Conservation (phyloP, 2,888 invertebrate species). For the Leucozona laternaria region DNA sequence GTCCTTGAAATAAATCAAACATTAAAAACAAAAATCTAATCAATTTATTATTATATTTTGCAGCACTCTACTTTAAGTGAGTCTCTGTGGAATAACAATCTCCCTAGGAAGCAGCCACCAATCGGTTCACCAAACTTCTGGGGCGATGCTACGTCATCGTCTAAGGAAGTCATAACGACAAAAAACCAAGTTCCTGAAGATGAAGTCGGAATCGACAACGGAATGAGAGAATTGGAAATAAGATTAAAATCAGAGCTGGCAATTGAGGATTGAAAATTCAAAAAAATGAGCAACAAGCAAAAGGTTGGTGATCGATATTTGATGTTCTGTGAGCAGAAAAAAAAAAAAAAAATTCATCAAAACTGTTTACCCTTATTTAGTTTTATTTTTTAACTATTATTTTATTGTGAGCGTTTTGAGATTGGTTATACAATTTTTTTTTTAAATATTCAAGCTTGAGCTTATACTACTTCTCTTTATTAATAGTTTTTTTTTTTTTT, state of each 20-base stretch:
- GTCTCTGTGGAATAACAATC: conserved; percentile 78
- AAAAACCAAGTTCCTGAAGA: conserved; percentile 77
- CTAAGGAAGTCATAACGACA: conserved; percentile 75
- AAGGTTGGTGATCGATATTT: conserved; percentile 73
- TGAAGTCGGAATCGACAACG: conserved; percentile 86
- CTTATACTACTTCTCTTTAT: conserved; percentile 70
- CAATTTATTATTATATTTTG: background rate
- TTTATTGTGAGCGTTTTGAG: conserved; percentile 67
- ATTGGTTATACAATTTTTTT: conserved; percentile 74
- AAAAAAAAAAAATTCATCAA: conserved; percentile 56
- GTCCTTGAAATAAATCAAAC: background rate
- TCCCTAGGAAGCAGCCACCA: conserved; percentile 62
- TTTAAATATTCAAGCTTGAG: conserved; percentile 70
- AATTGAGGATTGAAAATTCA: conserved; percentile 59
- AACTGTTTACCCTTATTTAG: conserved; percentile 60
- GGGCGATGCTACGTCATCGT: conserved; percentile 76
- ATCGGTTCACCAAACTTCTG: conserved; percentile 78
- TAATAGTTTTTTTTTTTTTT: conserved; percentile 41
- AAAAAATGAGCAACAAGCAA: conserved; percentile 53
- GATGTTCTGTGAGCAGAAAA: conserved; percentile 62
- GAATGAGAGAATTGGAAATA: conserved; percentile 87
- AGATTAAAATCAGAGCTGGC: conserved; percentile 88
- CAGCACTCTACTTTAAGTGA: conserved; percentile 77
- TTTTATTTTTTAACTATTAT: conserved; percentile 51
- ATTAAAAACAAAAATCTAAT: background rate